Base-by-base conservation (phyloP, 2,888 invertebrate species). In the Bugulina stolonifera region DNA sequence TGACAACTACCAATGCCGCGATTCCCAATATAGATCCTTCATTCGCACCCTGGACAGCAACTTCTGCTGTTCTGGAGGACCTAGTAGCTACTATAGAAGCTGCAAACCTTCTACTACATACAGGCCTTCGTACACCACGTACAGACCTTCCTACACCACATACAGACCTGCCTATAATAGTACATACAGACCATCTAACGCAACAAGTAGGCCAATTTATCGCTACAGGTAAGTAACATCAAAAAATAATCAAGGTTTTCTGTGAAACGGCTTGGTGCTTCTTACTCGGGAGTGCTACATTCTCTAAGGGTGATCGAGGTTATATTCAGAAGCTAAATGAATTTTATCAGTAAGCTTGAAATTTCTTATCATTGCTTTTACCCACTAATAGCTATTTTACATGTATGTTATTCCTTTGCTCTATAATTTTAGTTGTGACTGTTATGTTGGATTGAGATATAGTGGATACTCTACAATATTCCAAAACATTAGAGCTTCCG, bases 61-160 rank as follows among this genome's bases (percentile, higher is more conserved):
- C 27, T 64, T 64, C 34, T 64, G 64, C 34, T 64, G 64, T n/a
- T 64, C 64, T 3, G 64, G 64, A 32, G 64, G 64, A 29, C 25
- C 25, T 34, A 64, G 32, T 5, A 64, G 64, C 32, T 25, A 27
- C n/a, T 64, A 64, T 64, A 27, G 14, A 14, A 64, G 27, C 25
- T 64, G 64, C 27, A 34, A 32, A 25, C 10, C 64, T 25, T 22
- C n/a, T 18, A n/a, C 25, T 25, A 57, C 14, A 22, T 23, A n/a
- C 14, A 57, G 57, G 57, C 32, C 32, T 14, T 34, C 34, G 14
- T 27, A 32, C 5, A 64, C 32, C 32, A 64, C 64, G 32, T 18
- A 32, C 29, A 32, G 32, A 3, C 64, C 64, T 64, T 64, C 27
- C 32, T 32, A 64, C 32, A 64, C 29, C 5, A 64, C 64, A 2